A percentile compares a stretch with the other conserved stretches of the same genome.
phyloP scores from a whole-genome alignment of 2,113 vertebrate genomes.

The Poecile atricapillus region DNA sequence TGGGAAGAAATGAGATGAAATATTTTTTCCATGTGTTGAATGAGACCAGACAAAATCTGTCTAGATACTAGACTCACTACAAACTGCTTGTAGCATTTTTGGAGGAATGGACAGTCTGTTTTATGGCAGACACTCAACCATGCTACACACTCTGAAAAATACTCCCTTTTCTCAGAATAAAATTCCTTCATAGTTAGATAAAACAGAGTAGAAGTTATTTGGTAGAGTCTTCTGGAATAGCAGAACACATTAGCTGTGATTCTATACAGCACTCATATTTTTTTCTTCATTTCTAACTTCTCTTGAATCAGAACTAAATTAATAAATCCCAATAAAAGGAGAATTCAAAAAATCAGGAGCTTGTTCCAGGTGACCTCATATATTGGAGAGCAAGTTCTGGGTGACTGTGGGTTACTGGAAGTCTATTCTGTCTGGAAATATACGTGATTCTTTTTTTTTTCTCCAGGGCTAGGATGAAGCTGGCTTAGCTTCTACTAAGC shows the following conservation, averaged over 20 bases:
- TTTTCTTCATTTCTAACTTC: neutral
- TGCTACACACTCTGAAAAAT: neutral
- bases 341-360: neutral
- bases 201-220: neutral
- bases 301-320: conserved; percentile 21
- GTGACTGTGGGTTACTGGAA: conserved; percentile 41
- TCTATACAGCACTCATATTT: neutral
- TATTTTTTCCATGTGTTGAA: conserved; percentile 32
- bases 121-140: conserved; percentile 32
- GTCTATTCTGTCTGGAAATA: neutral
- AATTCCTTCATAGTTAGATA: conserved; percentile 16
- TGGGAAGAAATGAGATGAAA: conserved; percentile 11
- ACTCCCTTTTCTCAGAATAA: conserved; percentile 23
- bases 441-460: neutral
- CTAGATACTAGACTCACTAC: neutral
- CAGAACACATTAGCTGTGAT: neutral
- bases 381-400: conserved; percentile 35
- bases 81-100: conserved; percentile 14
- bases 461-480: neutral
- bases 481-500: neutral
- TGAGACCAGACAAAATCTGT: conserved; percentile 24
- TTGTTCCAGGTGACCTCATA: conserved; percentile 51
- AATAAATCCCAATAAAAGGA: conserved; percentile 42
- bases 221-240: neutral
- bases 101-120: neutral